A percentile compares a stretch with the other conserved stretches of the same genome.
These are phyloP conservation scores for Mythimna lalbum DNA, from an alignment of 2,888 invertebrate species.

Conservation along the genomic window DNA sequence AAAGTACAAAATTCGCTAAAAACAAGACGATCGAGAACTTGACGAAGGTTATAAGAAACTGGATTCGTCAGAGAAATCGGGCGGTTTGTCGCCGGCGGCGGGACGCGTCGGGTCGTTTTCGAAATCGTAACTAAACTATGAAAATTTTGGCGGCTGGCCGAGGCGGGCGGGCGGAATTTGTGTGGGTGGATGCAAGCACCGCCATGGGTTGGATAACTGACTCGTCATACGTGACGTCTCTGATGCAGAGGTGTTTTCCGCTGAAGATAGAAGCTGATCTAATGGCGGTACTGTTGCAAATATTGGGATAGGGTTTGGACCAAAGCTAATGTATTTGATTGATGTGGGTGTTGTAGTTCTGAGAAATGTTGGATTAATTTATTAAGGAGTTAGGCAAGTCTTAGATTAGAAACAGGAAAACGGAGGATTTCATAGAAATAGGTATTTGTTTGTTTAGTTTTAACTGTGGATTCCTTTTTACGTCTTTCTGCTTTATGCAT, in stretches of 20 bases:
- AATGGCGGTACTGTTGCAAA: constrained; percentile 68
- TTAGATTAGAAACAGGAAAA: too few relatives aligned
- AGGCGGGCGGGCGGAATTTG: constrained; percentile 87
- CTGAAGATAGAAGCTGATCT: constrained; percentile 85
- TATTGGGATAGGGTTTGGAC: constrained; percentile 68
- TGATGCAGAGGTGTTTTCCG: constrained; percentile 90
- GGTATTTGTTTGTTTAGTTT: too few relatives aligned
- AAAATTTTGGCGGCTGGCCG: constrained; percentile 88
- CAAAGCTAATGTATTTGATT: constrained; percentile 41
- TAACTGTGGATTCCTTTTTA: background rate
- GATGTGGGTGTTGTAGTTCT: constrained; percentile 28
- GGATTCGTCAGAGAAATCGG: constrained; percentile 85
- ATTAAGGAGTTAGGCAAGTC: background rate
- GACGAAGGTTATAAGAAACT: constrained; percentile 82
- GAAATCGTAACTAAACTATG: constrained; percentile 91
- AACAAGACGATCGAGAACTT: constrained; percentile 80
- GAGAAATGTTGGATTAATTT: constrained; percentile 5
- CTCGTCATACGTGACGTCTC: constrained; percentile 84
- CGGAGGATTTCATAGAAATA: too few relatives aligned
- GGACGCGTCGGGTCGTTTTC: constrained; percentile 91
- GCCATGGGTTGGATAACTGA: constrained; percentile 83
- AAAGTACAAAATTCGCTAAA: constrained; percentile 66
- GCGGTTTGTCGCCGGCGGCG: constrained; percentile 88
- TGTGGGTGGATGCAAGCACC: constrained; percentile 84
- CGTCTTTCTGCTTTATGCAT: background rate